Evolutionary conservation across 2,888 invertebrate genomes (phyloP).

Genomic region (Tolmerus cingulatus): DNA sequence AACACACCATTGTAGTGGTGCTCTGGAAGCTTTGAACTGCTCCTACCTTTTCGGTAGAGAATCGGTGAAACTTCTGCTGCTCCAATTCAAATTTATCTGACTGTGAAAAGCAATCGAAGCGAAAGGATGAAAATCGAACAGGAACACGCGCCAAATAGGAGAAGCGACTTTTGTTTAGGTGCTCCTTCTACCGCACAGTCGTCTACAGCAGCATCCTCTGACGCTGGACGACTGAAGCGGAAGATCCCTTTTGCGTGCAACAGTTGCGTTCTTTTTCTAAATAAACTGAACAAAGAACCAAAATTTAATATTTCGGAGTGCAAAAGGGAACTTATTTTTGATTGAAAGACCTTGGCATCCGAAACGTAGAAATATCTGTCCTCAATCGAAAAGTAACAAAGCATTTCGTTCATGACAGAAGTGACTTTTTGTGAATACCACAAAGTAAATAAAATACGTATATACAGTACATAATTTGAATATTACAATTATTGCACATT

Average conservation of each 20-base stretch:
- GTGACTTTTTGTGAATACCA: not conserved
- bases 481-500: too few species aligned
- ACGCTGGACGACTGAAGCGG: not conserved
- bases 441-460: not conserved
- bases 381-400: not conserved
- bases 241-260: not conserved
- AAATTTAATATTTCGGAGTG: not conserved
- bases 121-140: conserved; percentile 18
- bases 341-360: not conserved
- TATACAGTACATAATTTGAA: too few species aligned
- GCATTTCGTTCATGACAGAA: not conserved
- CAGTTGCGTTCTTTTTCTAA: not conserved
- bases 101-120: conserved; percentile 19
- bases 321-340: not conserved
- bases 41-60: not conserved
- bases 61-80: not conserved
- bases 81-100: conserved; percentile 10
- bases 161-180: not conserved
- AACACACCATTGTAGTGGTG: not conserved
- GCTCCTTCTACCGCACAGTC: not conserved
- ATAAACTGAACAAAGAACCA: not conserved
- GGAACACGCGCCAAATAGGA: not conserved
- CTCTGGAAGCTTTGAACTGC: not conserved
- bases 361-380: not conserved
- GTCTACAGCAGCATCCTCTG: not conserved